Evolutionary conservation across 2,113 vertebrate genomes (phyloP).

Genomic region (Aegypius monachus): DNA sequence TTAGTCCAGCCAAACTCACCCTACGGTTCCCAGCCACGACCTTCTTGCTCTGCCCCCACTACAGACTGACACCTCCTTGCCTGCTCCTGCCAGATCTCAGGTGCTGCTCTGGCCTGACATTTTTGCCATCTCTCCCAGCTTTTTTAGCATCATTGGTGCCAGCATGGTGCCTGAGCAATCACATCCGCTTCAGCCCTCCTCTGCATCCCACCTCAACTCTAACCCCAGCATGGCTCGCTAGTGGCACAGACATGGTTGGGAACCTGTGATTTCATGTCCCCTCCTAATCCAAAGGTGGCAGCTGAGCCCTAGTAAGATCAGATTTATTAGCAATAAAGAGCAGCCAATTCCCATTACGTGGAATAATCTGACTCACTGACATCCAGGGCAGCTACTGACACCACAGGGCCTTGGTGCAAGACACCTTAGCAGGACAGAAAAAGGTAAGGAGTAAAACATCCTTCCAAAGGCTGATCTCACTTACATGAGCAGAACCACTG

Average conservation of each 20-base stretch:
- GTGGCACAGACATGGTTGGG: background rate
- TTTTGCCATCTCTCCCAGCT: background rate
- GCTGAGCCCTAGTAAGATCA: background rate
- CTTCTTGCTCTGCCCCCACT: background rate
- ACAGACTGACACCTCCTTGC: background rate
- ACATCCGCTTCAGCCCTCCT: background rate
- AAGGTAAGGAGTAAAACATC: background rate
- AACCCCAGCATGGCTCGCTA: background rate
- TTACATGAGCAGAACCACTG: background rate
- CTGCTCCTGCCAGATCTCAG: background rate
- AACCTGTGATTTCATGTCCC: background rate
- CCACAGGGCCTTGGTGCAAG: background rate
- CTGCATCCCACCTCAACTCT: background rate
- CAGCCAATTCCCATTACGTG: fast-evolving
- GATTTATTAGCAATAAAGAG: background rate
- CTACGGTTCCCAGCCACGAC: background rate
- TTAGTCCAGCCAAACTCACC: background rate
- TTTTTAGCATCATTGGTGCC: background rate
- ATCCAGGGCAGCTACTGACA: background rate
- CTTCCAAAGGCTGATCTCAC: background rate
- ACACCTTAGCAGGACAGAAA: background rate
- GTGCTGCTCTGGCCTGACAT: background rate
- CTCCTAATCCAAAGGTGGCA: background rate
- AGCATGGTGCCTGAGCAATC: fast-evolving
- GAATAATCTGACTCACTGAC: background rate